Conservation (phyloP, 2,797 vertebrate species). For the Fistularia tabacaria region DNA sequence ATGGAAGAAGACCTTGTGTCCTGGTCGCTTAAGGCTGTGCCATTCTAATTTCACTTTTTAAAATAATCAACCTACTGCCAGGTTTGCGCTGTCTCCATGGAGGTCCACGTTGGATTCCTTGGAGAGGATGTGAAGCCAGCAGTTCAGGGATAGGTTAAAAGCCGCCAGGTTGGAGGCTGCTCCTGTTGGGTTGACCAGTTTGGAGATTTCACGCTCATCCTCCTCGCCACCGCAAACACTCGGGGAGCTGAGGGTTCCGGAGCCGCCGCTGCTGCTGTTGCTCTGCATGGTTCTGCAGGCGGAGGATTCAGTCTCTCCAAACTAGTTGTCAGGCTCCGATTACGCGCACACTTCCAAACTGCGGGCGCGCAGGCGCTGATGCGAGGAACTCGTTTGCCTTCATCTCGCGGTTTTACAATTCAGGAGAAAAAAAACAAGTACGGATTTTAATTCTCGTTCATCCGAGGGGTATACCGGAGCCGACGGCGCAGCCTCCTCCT, state of each 20-base stretch:
- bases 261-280: conserved; percentile 54
- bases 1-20: background rate
- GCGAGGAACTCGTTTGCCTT: too few relatives aligned
- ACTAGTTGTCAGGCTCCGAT: too few relatives aligned
- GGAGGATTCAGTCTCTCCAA: background rate
- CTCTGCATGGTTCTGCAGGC: conserved; percentile 55
- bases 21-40: too few relatives aligned
- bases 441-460: too few relatives aligned
- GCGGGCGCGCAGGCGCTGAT: too few relatives aligned
- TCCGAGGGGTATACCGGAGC: too few relatives aligned
- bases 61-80: conserved; percentile 50
- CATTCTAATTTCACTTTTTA: too few relatives aligned
- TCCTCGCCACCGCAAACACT: conserved; percentile 59
- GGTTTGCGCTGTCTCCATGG: conserved; percentile 68
- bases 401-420: too few relatives aligned
- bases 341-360: conserved; percentile 11
- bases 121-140: conserved; percentile 77
- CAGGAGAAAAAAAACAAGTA: too few relatives aligned
- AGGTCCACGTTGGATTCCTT: conserved; percentile 67
- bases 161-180: conserved; percentile 33
- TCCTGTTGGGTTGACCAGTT: conserved; percentile 45
- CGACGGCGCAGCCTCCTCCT: too few relatives aligned
- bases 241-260: conserved; percentile 19
- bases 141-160: conserved; percentile 70
- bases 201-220: conserved; percentile 54